Base-by-base conservation (phyloP, 2,888 invertebrate genomes). In the Cantharis rustica region DNA sequence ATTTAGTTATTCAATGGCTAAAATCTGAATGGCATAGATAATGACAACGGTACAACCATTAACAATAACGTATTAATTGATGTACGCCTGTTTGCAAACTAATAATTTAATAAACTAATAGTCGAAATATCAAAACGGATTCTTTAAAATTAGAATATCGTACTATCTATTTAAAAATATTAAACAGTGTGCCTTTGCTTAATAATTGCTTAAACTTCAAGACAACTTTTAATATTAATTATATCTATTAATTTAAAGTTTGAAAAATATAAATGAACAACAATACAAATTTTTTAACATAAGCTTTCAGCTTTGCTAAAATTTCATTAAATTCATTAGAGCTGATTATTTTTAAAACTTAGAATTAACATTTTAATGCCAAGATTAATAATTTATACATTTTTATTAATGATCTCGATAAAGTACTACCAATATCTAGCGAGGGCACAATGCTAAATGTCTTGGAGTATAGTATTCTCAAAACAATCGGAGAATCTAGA, bases 41-140 rank as follows among this genome's bases (percentile, higher is more conserved):
- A 83, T 83, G 82, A 79, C 80, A 78, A 80, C 79, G 81, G 79
- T 75, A 80, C 79, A 80, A 80, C 80, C 80, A 82, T 81, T 83
- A 79, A 79, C 73, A 77, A 75, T 79, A 72, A 76, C 61, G 77
- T 76, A 77, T 77, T 80, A 78, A 66, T 70, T 70, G 73, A 64
- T 75, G 71, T 64, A 73, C 71, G 76, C 77, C 73, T 68, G 71
- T 77, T 80, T 77, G 80, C 76, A 81, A 80, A 79, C 79, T 82
- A 80, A 4, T 23, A 23, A 80, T 79, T 79, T 77, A 79, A 79
- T 79, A 79, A 79, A 70, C 72, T 68, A 4, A 16, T 15, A 68
- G 27, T 10, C n/a, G 17, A 64, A 64, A 64, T n/a, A 31, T 4
- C 31, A 31, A n/a, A 31, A 5, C 11, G 2, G 13, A 16, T 64